Base-by-base conservation (phyloP, 2,888 invertebrate species). In the Rhabditophanes sp. region DNA sequence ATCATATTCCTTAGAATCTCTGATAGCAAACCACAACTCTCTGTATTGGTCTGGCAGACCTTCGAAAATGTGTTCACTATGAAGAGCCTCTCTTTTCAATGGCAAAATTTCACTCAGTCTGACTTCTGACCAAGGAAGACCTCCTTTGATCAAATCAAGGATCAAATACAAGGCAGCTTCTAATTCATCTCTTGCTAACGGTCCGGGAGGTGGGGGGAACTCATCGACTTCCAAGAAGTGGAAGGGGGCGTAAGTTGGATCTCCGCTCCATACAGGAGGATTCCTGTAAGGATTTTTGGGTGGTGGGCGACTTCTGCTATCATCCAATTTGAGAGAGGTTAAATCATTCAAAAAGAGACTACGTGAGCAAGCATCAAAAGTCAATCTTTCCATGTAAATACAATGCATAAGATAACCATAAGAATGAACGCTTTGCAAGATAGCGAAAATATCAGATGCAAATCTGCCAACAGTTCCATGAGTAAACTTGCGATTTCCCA, bases 301-400 rank as follows among this genome's bases (percentile, higher is more conserved):
- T 16, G 36, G 34, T 17, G 34, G 16, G 23, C 42, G 20, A n/a
- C n/a, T n/a, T n/a, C n/a, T n/a, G 30, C 30, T 18, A 4, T 8
- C 4, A 12, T 15, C 18, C 21, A 6, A 17, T 14, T 29, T 29
- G 4, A 53, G 18, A 16, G 35, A 35, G 9, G 48, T 47, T 24
- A 55, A 43, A 27, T 55, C 53, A n/a, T 47, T 41, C 38, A 50
- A 41, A 42, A 55, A 55, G n/a, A 55, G 44, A 26, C 47, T 50
- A 15, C 55, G 50, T 27, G 43, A 36, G 9, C 45, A 41, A 5
- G 55, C 53, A 29, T 47, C 46, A 19, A 44, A 45, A 28, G 47
- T 48, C 39, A 53, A 47, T 25, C 41, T 34, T n/a, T 48, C 44
- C 19, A 41, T 26, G 29, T 49, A 37, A 12, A 53, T 25, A 31